Evolutionary conservation across 2,888 invertebrate genomes (phyloP).

Genomic region (Salpingus planirostris): DNA sequence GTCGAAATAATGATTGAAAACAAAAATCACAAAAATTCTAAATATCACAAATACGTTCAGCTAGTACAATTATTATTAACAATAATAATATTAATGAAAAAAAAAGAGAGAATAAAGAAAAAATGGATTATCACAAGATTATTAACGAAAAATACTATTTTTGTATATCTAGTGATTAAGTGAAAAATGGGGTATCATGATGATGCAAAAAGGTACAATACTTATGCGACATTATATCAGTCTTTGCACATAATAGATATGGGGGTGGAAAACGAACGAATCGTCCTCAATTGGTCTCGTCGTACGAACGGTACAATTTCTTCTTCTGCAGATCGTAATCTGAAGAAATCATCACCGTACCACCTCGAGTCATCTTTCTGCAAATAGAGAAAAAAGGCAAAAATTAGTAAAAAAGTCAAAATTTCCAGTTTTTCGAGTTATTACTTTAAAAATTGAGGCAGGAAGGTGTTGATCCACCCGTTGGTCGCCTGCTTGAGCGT

Average conservation of each 20-base stretch:
- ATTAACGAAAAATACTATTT: constrained; percentile 6
- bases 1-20: no score
- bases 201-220: constrained; percentile 1
- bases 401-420: constrained; percentile 22
- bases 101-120: constrained; percentile 2
- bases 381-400: constrained; percentile 12
- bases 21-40: no score
- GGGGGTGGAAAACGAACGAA: no score
- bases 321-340: constrained; percentile 81
- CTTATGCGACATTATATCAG: no score
- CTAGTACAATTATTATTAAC: no score
- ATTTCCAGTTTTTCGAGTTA: no score
- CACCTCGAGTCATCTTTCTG: constrained; percentile 77
- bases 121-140: constrained; percentile 1
- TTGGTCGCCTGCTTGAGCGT: constrained; percentile 76
- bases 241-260: no score
- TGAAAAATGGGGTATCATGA: no score
- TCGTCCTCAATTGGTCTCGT: constrained; percentile 8
- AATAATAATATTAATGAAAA: no score
- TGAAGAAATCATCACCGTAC: constrained; percentile 79
- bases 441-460: constrained; percentile 85
- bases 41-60: constrained; percentile 14
- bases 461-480: constrained; percentile 74
- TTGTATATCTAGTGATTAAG: no score
- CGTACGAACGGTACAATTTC: constrained; percentile 67